These are phyloP conservation scores for Solen grandis DNA, from an alignment of 1,140 invertebrate species.

Conservation along the genomic window DNA sequence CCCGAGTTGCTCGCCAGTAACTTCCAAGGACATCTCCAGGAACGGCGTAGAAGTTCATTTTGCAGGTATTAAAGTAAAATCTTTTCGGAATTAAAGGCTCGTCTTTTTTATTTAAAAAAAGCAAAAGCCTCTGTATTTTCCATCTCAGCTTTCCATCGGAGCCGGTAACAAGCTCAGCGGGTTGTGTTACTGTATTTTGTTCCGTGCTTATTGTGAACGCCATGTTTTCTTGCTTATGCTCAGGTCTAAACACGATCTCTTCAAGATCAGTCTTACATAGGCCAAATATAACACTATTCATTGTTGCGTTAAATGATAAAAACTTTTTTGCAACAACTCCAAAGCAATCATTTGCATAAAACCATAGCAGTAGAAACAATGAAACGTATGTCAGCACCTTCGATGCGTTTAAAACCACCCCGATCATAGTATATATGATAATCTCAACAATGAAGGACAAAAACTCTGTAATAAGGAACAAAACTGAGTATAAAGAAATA, in stretches of 20 bases:
- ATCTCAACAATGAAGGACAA: conserved; percentile 61
- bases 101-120: conserved; percentile 46
- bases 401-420: conserved; percentile 60
- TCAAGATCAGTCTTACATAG: conserved; percentile 59
- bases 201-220: conserved; percentile 54
- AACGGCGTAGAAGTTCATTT: conserved; percentile 23
- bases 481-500: conserved; percentile 57
- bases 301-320: no score
- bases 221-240: conserved; percentile 59
- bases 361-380: conserved; percentile 53
- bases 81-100: no score
- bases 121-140: no score
- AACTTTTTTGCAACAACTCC: conserved; percentile 59
- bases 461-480: no score
- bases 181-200: not conserved
- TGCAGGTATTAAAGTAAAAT: conserved; percentile 45
- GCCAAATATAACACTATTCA: conserved; percentile 38
- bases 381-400: conserved; percentile 54
- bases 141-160: conserved; percentile 15
- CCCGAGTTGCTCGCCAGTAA: conserved; percentile 11
- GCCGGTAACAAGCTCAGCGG: not conserved
- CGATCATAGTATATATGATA: conserved; percentile 62
- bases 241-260: conserved; percentile 43
- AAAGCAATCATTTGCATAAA: conserved; percentile 61
- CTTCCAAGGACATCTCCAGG: no score